Conservation (phyloP, 1,140 invertebrate species). For the Drosophila subpulchrella region DNA sequence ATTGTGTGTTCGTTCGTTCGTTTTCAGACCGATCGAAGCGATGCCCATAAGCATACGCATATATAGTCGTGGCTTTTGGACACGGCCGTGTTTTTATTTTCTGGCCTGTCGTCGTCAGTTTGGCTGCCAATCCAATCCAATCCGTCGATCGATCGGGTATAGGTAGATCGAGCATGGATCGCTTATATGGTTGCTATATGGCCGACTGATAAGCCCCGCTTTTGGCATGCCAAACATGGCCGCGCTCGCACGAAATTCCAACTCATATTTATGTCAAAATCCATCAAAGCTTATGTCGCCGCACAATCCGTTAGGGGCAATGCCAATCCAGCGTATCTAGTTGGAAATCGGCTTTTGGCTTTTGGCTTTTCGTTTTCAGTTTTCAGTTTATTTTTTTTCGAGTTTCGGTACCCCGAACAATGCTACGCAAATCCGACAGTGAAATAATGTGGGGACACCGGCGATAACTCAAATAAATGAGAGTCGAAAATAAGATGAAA, state of each 20-base stretch:
- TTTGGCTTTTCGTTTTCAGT: constrained; percentile 44
- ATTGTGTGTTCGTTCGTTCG: constrained; percentile 49
- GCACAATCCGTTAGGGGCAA: constrained; percentile 65
- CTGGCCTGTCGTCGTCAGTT: constrained; percentile 65
- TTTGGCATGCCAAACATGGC: constrained; percentile 60
- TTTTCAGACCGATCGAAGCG: constrained; percentile 13
- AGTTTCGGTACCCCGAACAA: constrained; percentile 52
- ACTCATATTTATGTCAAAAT: constrained; percentile 82
- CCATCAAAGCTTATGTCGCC: constrained; percentile 81
- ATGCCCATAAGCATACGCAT: constrained; percentile 22
- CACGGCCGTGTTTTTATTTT: constrained; percentile 63
- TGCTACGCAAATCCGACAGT: constrained; percentile 78
- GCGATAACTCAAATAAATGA: constrained; percentile 50
- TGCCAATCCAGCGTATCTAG: constrained; percentile 43
- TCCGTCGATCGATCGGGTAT: constrained; percentile 10
- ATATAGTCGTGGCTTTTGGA: constrained; percentile 24
- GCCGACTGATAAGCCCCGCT: constrained; percentile 63
- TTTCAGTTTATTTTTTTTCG: constrained; percentile 23
- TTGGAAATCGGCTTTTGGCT: constrained; percentile 45
- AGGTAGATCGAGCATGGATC: constrained; percentile 21
- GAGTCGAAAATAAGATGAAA: constrained; percentile 21
- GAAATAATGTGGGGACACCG: constrained; percentile 68
- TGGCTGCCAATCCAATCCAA: constrained; percentile 54
- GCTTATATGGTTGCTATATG: constrained; percentile 47
- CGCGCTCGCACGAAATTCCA: constrained; percentile 65